Evolutionary conservation across 1,140 invertebrate genomes (phyloP).

Genomic region (roundworm (Caenorhabditis elegans)): WBcel235 BX284605.5:13850501-13851000

Average conservation of each 20-base stretch:
- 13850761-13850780: slow-evolving; percentile 5
- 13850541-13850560: too few relatives aligned
- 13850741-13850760: slow-evolving; percentile 8
- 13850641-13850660: background rate
- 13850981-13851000: background rate
- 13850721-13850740: background rate
- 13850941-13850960: background rate
- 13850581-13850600: background rate
- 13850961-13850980: background rate
- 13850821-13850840: too few relatives aligned
- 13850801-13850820: background rate
- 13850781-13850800: background rate
- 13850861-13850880: too few relatives aligned
- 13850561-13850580: too few relatives aligned
- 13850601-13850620: background rate
- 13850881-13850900: too few relatives aligned
- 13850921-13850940: background rate
- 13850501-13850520: background rate
- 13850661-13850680: background rate
- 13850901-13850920: background rate
- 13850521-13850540: background rate
- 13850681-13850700: background rate
- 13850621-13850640: slow-evolving; percentile 2
- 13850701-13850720: background rate
- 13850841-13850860: background rate